A percentile compares a stretch with the other conserved stretches of the same genome.
phyloP scores from a whole-genome alignment of 2,113 vertebrate species.

The Zosterops pallidus region DNA sequence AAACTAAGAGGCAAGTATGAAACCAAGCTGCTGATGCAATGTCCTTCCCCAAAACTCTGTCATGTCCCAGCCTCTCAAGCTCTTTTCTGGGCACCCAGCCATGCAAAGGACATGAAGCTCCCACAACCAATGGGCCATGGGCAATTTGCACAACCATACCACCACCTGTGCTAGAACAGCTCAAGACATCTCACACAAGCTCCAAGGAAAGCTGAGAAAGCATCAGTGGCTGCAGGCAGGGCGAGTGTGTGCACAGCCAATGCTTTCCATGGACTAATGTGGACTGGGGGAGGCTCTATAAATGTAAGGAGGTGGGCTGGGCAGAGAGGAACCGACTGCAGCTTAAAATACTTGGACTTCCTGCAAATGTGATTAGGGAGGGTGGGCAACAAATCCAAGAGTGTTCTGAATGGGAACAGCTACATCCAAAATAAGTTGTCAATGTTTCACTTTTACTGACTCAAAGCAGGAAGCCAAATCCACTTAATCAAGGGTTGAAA shows the following conservation, averaged over 20 bases:
- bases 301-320: slow-evolving; percentile 49
- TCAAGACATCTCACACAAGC: background rate
- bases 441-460: background rate
- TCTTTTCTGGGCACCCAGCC: background rate
- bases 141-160: background rate
- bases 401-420: slow-evolving; percentile 16
- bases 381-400: background rate
- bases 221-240: background rate
- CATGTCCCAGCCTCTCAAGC: background rate
- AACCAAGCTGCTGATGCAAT: background rate
- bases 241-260: background rate
- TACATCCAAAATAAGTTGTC: background rate
- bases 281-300: slow-evolving; percentile 45
- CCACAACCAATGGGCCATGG: background rate
- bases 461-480: background rate
- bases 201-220: background rate
- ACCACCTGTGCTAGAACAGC: background rate
- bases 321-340: background rate
- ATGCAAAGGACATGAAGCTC: background rate
- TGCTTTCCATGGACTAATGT: background rate
- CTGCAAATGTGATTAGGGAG: background rate
- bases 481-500: slow-evolving; percentile 3
- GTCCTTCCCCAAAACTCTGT: background rate
- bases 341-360: slow-evolving; percentile 55
- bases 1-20: background rate